These are phyloP conservation scores for Syngnathoides biaculeatus DNA, from an alignment of 2,113 vertebrate genomes.

Conservation along the genomic window DNA sequence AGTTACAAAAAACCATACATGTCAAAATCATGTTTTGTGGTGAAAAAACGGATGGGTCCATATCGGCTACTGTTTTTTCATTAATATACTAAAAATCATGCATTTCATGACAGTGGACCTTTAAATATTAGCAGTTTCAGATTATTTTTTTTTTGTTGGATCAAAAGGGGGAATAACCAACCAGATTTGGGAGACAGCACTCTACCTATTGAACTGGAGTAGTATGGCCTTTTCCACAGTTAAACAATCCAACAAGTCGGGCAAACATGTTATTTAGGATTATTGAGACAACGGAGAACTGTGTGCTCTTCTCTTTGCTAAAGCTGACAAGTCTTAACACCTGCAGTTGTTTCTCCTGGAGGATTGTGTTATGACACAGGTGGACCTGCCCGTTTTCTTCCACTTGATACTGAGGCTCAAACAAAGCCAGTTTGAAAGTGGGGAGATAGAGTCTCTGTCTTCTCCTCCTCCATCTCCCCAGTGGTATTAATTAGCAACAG, in stretches of 20 bases:
- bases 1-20: no score
- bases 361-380: constrained; percentile 29
- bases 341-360: constrained; percentile 33
- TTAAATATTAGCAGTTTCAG: no score
- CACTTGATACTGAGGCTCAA: constrained; percentile 30
- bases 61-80: no score
- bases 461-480: constrained; percentile 56
- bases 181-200: neutral
- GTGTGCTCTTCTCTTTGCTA: neutral
- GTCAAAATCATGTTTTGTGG: no score
- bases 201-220: neutral
- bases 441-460: constrained; percentile 36
- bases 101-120: no score
- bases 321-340: neutral
- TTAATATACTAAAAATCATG: no score
- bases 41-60: no score
- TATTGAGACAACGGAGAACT: neutral
- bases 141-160: neutral
- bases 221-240: neutral
- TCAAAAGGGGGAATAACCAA: neutral
- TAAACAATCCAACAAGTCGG: neutral
- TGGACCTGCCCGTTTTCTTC: constrained; percentile 26
- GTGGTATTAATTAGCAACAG: constrained; percentile 73
- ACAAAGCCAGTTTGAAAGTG: constrained; percentile 29
- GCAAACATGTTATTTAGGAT: neutral